phyloP scores from a whole-genome alignment of 2,888 invertebrate genomes.

The Phaedon cochleariae region DNA sequence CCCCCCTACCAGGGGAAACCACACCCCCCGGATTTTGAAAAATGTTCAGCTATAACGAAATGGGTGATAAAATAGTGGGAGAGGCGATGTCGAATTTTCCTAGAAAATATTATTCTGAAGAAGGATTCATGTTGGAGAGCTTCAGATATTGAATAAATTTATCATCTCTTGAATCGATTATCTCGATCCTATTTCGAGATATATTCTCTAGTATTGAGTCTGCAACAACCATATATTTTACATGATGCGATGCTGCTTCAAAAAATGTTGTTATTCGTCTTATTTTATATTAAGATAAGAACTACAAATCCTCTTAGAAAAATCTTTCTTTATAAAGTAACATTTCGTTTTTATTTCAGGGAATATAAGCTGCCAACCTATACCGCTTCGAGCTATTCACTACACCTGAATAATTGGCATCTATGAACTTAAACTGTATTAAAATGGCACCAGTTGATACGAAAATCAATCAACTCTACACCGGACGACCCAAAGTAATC shows the following conservation, averaged over 20 bases:
- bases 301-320: slow-evolving; percentile 53
- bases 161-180: too few relatives aligned
- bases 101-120: too few relatives aligned
- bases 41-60: too few relatives aligned
- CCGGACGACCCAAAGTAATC: slow-evolving; percentile 27
- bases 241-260: slow-evolving; percentile 41
- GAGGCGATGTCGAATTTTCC: too few relatives aligned
- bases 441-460: slow-evolving; percentile 50
- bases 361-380: slow-evolving; percentile 51
- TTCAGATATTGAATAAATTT: too few relatives aligned
- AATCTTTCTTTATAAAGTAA: slow-evolving; percentile 44
- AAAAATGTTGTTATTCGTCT: slow-evolving; percentile 48
- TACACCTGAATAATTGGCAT: slow-evolving; percentile 48
- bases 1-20: too few relatives aligned
- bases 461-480: slow-evolving; percentile 33
- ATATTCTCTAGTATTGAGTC: background rate
- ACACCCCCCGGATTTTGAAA: too few relatives aligned
- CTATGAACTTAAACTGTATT: slow-evolving; percentile 33
- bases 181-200: too few relatives aligned
- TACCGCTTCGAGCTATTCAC: slow-evolving; percentile 35
- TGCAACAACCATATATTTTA: slow-evolving; percentile 36
- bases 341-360: slow-evolving; percentile 23
- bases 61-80: too few relatives aligned
- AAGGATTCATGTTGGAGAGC: too few relatives aligned
- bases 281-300: slow-evolving; percentile 57